Base-by-base conservation (phyloP, 2,888 invertebrate genomes). In the Neoitamus cyanurus region DNA sequence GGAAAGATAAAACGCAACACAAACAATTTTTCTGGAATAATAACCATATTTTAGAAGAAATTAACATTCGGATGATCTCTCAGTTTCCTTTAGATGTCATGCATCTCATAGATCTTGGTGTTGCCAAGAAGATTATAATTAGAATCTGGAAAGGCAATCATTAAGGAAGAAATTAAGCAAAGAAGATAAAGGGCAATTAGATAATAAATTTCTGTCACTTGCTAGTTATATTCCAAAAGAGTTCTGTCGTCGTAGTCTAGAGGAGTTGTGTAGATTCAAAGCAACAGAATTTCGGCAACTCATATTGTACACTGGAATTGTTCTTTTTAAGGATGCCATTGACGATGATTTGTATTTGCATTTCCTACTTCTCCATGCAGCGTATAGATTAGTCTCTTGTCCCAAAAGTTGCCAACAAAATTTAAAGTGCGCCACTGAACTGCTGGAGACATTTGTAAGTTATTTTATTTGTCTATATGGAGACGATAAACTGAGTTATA, bases 71-170 rank as follows among this genome's bases (percentile, higher is more conserved):
- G 11, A 85, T 85, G 85, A 34, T 85, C 1, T 48, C 46, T 3
- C 84, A 85, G 20, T 84, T 85, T 58, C 85, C 86, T 36, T 31
- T 85, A 11, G 86, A 85, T 31, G 37, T 58, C 3, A 85, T 86
- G 85, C 85, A 86, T 72, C 20, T 83, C 13, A 83, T 86, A 70
- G 85, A 85, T 70, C 73, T 86, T 25, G 86, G 86, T 30, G 85
- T 86, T 6, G 37, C 25, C 0, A 86, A 85, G 83, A 86, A 84
- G 42, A 58, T 85, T 20, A 9, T 86, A 3, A 31, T 30, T 11
- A 11, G 3, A 20, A 68, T 85, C 34, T 75, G 36, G 83, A 73
- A 30, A 7, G 69, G 69, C 46, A 77, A 75, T 30, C 80, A 82
- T 11, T 1, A 0, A 30, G n/a, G 1, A 34, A 2, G 34, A 84